Base-by-base conservation (phyloP, 2,888 invertebrate species). In the Flabesymbios commensalis region DNA sequence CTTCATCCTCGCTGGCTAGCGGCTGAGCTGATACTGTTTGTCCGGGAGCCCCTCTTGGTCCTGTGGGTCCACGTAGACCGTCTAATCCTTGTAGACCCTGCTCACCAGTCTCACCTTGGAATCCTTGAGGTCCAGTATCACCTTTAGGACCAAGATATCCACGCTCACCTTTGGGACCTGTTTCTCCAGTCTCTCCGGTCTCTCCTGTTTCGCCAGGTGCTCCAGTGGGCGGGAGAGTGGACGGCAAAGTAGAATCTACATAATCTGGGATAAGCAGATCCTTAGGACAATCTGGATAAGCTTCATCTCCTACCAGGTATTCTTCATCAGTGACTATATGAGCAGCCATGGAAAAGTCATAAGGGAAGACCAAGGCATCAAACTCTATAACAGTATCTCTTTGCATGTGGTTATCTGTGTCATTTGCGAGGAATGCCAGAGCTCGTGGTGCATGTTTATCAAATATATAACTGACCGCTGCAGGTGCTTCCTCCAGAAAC, bases 341-440 rank as follows among this genome's bases (percentile, higher is more conserved):
- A 24, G 64, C 64, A 7, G 52, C 24, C 41, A 62, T 7, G 14
- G 61, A 57, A 53, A 64, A 64, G 31, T 61, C 57, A 41, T 64
- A 64, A 24, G 64, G 64, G 51, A 63, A 64, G 29, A 53, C 39
- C 5, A 51, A 4, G 1, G 0, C 4, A 31, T 56, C 57, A 36
- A 64, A 64, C 36, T 22, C 14, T n/a, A n/a, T n/a, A 19, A 57
- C 45, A 4, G 39, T 53, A 10, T 52, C 32, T 2, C 57, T 54
- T 10, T 26, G 24, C 26, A 19, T 42, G 48, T 52, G 32, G 39
- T 31, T 29, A 17, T 31, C 41, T 3, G 7, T 43, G 17, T 28
- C 28, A 36, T 57, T 29, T 5, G 17, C 36, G 3, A 33, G 24
- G 53, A 36, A 7, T 10, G 10, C 43, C 28, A 62, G 47, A 1